A percentile compares a stretch with the other conserved stretches of the same genome.
Conservation (phyloP, 1,140 invertebrate genomes). For the Alviniconcha marisindica region DNA sequence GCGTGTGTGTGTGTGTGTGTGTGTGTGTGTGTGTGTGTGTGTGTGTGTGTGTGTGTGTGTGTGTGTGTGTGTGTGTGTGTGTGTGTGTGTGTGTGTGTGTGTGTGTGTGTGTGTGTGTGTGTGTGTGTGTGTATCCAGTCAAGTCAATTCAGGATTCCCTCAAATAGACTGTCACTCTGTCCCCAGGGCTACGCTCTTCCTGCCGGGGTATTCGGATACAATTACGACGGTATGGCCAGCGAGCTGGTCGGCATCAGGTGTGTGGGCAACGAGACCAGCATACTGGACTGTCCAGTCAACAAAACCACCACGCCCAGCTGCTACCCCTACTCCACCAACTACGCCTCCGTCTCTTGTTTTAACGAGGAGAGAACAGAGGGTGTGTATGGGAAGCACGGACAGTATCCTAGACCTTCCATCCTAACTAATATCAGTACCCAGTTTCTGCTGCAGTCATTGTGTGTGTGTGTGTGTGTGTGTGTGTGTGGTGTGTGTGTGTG, state of each 20-base stretch:
- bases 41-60: too few relatives aligned
- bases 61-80: too few relatives aligned
- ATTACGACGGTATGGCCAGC: constrained; percentile 54
- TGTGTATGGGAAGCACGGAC: constrained; percentile 11
- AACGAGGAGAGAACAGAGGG: constrained; percentile 42
- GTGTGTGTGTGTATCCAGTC: too few relatives aligned
- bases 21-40: too few relatives aligned
- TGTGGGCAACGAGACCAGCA: constrained; percentile 82
- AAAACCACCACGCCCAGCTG: constrained; percentile 15
- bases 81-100: too few relatives aligned
- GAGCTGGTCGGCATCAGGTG: constrained; percentile 85
- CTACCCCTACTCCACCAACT: constrained; percentile 23
- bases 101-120: too few relatives aligned
- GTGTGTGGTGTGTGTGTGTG: too few relatives aligned
- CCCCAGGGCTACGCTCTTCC: constrained; percentile 48
- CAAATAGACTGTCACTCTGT: not conserved
- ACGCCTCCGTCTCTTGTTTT: constrained; percentile 56
- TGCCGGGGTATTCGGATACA: constrained; percentile 73
- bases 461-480: too few relatives aligned
- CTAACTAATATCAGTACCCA: too few relatives aligned
- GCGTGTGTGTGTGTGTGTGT: too few relatives aligned
- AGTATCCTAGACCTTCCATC: too few relatives aligned
- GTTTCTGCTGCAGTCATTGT: too few relatives aligned
- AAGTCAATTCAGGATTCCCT: not conserved
- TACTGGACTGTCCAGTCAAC: constrained; percentile 81